Evolutionary conservation across 2,888 invertebrate species (phyloP), one percentile per base, ranked within the genome.

Genomic region (Lamellibrachia satsuma): DNA sequence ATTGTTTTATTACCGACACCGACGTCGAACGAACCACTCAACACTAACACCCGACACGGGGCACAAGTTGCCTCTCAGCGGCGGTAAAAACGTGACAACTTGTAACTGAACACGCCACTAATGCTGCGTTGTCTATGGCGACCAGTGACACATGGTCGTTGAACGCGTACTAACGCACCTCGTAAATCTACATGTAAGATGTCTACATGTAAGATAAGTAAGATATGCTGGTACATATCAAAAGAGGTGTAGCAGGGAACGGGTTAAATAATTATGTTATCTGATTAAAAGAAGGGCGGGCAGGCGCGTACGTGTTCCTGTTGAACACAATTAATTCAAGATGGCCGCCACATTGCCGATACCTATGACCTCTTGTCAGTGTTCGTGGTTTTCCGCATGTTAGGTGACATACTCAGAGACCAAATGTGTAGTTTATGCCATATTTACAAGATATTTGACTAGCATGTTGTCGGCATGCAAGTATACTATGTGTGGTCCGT

Each of bases 301-400:
- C 75, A 75, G 75, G 75, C 75, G 75, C 75, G 22, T 15, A 75
- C n/a, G 15, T 75, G 75, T 75, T 75, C 55, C 75, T 75, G 22
- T 75, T 75, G n/a, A 75, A 75, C 75, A 75, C 22, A 75, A 75
- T 75, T 75, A 75, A 75, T 75, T 75, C 75, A 75, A 75, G 22
- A 75, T 75, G 75, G 75, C 75, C 75, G 15, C 75, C 75, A 75
- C 75, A n/a, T 75, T 22, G 75, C 22, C 15, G 75, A 75, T n/a
- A 75, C 75, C 22, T 22, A 6, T 75, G 75, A 75, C 75, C 22
- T 75, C 3, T 75, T 6, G 2, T 15, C 75, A 75, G 75, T 22
- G 75, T 11, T 75, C 75, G 22, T 75, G 15, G 22, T 75, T 11
- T 75, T 22, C 22, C 6, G 4, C 22, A 22, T 22, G 75, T 75